Conservation (phyloP, 2,888 invertebrate genomes). For the Agrochola circellaris region DNA sequence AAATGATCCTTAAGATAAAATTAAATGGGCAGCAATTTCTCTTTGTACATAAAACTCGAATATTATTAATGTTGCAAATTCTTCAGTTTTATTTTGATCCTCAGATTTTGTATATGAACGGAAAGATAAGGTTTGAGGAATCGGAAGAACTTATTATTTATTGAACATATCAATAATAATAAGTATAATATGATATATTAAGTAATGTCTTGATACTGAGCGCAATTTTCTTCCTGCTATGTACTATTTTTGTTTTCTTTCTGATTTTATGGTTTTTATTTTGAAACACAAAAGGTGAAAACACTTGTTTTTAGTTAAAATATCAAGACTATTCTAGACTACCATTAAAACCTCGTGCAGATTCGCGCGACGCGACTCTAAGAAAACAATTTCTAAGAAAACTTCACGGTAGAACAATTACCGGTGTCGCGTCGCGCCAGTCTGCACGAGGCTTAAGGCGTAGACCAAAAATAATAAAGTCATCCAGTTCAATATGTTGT, state of each 20-base stretch:
- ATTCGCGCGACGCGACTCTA: no score
- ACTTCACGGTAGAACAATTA: no score
- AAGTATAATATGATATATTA: no score
- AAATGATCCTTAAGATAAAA: constrained; percentile 18
- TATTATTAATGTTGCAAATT: constrained; percentile 25
- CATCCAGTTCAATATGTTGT: background rate
- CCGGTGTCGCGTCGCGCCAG: no score
- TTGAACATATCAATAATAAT: no score
- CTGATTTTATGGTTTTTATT: background rate
- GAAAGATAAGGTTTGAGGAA: constrained; percentile 25
- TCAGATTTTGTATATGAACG: background rate
- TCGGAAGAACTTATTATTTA: background rate
- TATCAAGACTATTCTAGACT: background rate
- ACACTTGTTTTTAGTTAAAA: background rate
- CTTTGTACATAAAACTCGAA: constrained; percentile 10
- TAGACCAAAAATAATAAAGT: background rate
- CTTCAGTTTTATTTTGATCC: constrained; percentile 18
- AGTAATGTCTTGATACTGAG: background rate
- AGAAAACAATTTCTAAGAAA: no score
- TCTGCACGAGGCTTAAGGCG: no score
- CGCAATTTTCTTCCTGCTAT: background rate
- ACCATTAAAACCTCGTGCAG: background rate
- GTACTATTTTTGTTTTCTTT: background rate
- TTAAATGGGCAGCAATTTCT: constrained; percentile 23
- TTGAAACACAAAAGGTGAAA: background rate